A percentile compares a stretch with the other conserved stretches of the same genome.
phyloP scores from a whole-genome alignment of 2,888 invertebrate genomes.

The Euproctis similis region DNA sequence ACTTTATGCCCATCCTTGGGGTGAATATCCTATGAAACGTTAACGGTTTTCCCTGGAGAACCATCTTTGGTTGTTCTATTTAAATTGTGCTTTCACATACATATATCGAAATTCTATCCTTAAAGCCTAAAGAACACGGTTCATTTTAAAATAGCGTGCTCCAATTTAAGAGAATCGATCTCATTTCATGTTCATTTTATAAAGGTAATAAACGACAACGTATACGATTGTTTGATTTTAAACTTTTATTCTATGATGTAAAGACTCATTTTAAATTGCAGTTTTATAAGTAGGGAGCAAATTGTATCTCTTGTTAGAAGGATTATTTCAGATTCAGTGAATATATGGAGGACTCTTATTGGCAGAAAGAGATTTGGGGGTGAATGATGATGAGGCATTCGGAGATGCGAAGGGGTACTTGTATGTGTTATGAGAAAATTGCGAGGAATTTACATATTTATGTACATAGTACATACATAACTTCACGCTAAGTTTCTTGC shows the following conservation, averaged over 20 bases:
- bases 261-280: conserved; percentile 24
- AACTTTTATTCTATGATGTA: conserved; percentile 15
- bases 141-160: conserved; percentile 15
- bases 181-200: conserved; percentile 31
- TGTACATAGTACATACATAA: too few relatives aligned
- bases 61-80: conserved; percentile 70
- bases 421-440: conserved; percentile 7
- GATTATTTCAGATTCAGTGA: conserved; percentile 51
- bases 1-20: conserved; percentile 9
- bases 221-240: conserved; percentile 16
- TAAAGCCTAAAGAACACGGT: conserved; percentile 6
- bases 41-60: conserved; percentile 66
- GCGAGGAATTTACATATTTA: too few relatives aligned
- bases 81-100: conserved; percentile 56
- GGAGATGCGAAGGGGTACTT: conserved; percentile 21
- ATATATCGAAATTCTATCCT: conserved; percentile 24
- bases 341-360: conserved; percentile 48
- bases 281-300: conserved; percentile 37
- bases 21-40: conserved; percentile 30
- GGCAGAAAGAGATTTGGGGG: too few relatives aligned
- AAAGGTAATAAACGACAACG: conserved; percentile 33
- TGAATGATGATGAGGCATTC: conserved; percentile 12
- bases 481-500: too few relatives aligned
- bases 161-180: conserved; percentile 69
- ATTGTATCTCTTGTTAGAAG: conserved; percentile 53